These are phyloP conservation scores for Petrolisthes cinctipes DNA, from an alignment of 2,888 invertebrate species.

Conservation along the genomic window DNA sequence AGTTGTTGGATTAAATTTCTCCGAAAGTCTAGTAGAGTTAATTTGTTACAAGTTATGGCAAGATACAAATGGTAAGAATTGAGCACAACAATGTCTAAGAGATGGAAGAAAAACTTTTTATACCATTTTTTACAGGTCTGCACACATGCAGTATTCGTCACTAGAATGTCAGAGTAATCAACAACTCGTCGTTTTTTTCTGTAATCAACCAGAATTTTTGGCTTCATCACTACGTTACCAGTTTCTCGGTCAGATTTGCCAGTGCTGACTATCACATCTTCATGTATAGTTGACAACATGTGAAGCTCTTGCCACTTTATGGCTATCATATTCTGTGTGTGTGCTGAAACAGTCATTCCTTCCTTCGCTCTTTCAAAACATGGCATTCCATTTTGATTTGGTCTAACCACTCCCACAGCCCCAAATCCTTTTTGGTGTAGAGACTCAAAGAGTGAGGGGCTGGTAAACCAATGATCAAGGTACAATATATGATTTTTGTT, in stretches of 20 bases:
- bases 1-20: conserved; percentile 3
- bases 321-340: conserved; percentile 8
- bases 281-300: conserved; percentile 1
- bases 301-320: background rate
- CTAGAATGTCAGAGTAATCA: background rate
- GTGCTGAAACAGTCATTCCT: background rate
- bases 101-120: background rate
- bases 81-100: background rate
- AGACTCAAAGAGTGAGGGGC: background rate
- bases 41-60: background rate
- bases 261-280: background rate
- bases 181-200: background rate
- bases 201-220: background rate
- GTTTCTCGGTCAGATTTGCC: background rate
- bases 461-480: background rate
- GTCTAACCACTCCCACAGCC: background rate
- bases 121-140: background rate
- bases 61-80: background rate
- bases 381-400: background rate
- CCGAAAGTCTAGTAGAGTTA: background rate
- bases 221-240: background rate
- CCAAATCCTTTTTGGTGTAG: background rate
- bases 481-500: background rate
- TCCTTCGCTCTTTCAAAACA: background rate
- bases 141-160: background rate